Conservation (phyloP, 2,888 invertebrate genomes). For the Dicranocentrus wangi region DNA sequence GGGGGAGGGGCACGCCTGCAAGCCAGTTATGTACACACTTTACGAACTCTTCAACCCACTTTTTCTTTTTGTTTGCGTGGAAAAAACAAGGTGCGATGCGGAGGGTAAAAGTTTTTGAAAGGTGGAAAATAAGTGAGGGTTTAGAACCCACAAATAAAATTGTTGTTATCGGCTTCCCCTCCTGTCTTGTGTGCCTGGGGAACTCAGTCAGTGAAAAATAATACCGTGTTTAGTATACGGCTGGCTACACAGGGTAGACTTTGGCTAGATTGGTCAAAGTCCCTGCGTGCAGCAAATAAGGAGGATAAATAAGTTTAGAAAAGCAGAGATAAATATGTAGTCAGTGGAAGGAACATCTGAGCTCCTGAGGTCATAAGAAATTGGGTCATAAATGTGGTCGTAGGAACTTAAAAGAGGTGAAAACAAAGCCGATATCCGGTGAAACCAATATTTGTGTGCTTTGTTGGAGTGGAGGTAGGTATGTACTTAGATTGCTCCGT, state of each 20-base stretch:
- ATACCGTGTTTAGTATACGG: neutral
- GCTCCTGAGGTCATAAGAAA: slow-evolving; percentile 43
- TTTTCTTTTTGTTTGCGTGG: slow-evolving; percentile 13
- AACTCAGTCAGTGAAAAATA: too few relatives aligned
- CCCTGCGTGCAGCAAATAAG: slow-evolving; percentile 29
- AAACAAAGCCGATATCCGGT: slow-evolving; percentile 39
- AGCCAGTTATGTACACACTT: slow-evolving; percentile 35
- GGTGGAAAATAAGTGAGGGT: slow-evolving; percentile 6
- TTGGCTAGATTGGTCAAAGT: neutral
- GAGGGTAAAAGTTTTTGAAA: slow-evolving; percentile 13
- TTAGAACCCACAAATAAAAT: neutral
- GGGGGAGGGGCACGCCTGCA: slow-evolving; percentile 35
- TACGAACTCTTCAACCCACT: neutral
- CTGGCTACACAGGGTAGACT: too few relatives aligned
- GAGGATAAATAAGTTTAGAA: slow-evolving; percentile 45
- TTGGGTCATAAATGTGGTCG: slow-evolving; percentile 54
- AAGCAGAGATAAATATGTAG: neutral
- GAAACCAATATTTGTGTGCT: slow-evolving; percentile 44
- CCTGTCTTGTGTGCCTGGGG: neutral
- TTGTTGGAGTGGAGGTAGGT: neutral
- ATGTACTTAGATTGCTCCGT: too few relatives aligned
- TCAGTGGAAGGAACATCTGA: slow-evolving; percentile 11
- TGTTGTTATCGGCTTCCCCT: slow-evolving; percentile 10
- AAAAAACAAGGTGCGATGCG: slow-evolving; percentile 9
- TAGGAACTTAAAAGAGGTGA: slow-evolving; percentile 29